These are phyloP conservation scores for Drosophila emarginata DNA, from an alignment of 2,888 invertebrate genomes.

Conservation along the genomic window DNA sequence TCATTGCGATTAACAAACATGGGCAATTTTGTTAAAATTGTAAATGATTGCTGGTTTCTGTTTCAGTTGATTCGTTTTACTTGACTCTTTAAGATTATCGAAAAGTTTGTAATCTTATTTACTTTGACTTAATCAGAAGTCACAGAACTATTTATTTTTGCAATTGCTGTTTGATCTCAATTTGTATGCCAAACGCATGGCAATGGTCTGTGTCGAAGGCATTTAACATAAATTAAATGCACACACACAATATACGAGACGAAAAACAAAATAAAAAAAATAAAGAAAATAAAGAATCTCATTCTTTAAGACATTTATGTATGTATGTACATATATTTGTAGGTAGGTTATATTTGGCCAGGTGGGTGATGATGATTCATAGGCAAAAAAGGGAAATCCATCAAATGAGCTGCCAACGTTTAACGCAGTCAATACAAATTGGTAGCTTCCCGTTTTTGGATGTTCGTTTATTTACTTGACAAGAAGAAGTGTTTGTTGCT, in stretches of 20 bases:
- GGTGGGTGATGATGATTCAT: conserved; percentile 57
- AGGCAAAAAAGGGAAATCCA: conserved; percentile 60
- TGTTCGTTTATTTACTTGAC: conserved; percentile 68
- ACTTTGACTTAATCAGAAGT: conserved; percentile 19
- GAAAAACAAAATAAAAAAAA: conserved; percentile 7
- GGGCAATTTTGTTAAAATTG: not conserved
- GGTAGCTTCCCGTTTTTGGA: conserved; percentile 39
- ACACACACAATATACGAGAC: conserved; percentile 9
- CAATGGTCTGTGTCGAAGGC: conserved; percentile 28
- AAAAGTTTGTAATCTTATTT: not conserved
- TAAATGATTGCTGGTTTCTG: not conserved
- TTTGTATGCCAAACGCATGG: conserved; percentile 54
- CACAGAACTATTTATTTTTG: conserved; percentile 6
- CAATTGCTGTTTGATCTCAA: conserved; percentile 7
- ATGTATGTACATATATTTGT: conserved; percentile 7
- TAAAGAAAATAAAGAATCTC: conserved; percentile 12
- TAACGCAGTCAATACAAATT: conserved; percentile 72
- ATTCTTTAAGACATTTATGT: conserved; percentile 47
- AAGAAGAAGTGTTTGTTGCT: conserved; percentile 49
- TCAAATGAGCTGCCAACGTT: conserved; percentile 75
- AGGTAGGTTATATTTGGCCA: not conserved
- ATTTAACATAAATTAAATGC: conserved; percentile 65
- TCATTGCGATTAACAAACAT: not conserved
- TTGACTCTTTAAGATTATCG: not conserved
- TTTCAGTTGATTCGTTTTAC: not conserved